These are phyloP conservation scores for Erpobdella octoculata DNA, from an alignment of 2,888 invertebrate genomes.

Conservation along the genomic window DNA sequence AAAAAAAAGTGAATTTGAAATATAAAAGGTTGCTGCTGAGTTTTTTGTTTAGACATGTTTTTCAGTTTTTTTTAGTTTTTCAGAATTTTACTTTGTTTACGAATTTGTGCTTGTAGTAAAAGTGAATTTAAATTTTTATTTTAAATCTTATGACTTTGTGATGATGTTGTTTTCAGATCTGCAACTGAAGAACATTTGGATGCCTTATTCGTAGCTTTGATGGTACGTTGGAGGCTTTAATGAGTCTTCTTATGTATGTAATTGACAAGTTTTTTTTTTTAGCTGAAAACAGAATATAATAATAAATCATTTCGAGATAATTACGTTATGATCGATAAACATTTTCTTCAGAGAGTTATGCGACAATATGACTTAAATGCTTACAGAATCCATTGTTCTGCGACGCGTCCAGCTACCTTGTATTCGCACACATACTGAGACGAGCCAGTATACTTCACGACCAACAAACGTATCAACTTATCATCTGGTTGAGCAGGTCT, in stretches of 20 bases:
- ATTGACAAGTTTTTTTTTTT: too few species aligned
- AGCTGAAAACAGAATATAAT: not conserved
- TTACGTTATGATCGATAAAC: not conserved
- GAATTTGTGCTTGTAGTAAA: too few species aligned
- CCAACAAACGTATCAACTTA: conserved; percentile 59
- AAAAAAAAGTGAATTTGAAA: too few species aligned
- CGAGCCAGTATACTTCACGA: conserved; percentile 57
- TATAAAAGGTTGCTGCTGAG: too few species aligned
- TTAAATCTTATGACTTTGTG: not conserved
- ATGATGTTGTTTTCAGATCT: conserved; percentile 48
- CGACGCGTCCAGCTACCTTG: conserved; percentile 57
- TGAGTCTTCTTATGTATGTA: not conserved
- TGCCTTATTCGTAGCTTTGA: conserved; percentile 56
- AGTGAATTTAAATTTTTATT: too few species aligned
- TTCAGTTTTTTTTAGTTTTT: too few species aligned
- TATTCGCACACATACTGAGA: conserved; percentile 59
- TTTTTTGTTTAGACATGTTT: too few species aligned
- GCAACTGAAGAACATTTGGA: conserved; percentile 58
- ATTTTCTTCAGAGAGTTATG: not conserved
- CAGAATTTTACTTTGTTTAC: too few species aligned
- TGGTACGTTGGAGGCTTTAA: conserved; percentile 42
- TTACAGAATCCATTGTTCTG: conserved; percentile 59
- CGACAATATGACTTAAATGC: conserved; percentile 12
- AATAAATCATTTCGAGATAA: not conserved
- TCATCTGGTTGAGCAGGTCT: too few species aligned